Evolutionary conservation across 2,888 invertebrate genomes (phyloP).

Genomic region (Tholera decimalis): DNA sequence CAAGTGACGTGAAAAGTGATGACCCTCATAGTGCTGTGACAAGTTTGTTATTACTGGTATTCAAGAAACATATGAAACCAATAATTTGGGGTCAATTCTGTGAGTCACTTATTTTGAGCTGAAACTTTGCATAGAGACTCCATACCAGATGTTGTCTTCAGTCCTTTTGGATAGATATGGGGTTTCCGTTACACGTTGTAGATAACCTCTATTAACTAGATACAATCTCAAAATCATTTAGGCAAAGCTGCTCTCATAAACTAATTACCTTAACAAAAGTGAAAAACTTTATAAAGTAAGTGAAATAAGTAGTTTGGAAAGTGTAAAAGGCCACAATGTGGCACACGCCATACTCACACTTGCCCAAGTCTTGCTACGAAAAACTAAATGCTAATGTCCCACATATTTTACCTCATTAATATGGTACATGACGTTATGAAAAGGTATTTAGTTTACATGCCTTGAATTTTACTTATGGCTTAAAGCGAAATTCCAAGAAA

Average conservation of each 20-base stretch:
- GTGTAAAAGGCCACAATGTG: constrained; percentile 22
- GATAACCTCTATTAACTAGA: too few relatives aligned
- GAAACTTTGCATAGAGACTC: too few relatives aligned
- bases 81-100: too few relatives aligned
- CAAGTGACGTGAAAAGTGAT: too few relatives aligned
- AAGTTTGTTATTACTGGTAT: too few relatives aligned
- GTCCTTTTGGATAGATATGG: too few relatives aligned
- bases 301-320: neutral
- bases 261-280: neutral
- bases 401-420: constrained; percentile 28
- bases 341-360: constrained; percentile 22
- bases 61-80: too few relatives aligned
- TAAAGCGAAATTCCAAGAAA: constrained; percentile 15
- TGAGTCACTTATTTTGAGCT: too few relatives aligned
- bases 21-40: too few relatives aligned
- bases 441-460: constrained; percentile 26
- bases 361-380: constrained; percentile 19
- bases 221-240: too few relatives aligned
- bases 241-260: neutral
- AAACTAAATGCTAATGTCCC: constrained; percentile 45
- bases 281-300: neutral
- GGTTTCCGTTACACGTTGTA: too few relatives aligned
- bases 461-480: neutral
- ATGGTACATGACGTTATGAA: constrained; percentile 18
- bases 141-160: too few relatives aligned